These are phyloP conservation scores for Novumbra hubbsi DNA, from an alignment of 2,797 vertebrate genomes.

Conservation along the genomic window DNA sequence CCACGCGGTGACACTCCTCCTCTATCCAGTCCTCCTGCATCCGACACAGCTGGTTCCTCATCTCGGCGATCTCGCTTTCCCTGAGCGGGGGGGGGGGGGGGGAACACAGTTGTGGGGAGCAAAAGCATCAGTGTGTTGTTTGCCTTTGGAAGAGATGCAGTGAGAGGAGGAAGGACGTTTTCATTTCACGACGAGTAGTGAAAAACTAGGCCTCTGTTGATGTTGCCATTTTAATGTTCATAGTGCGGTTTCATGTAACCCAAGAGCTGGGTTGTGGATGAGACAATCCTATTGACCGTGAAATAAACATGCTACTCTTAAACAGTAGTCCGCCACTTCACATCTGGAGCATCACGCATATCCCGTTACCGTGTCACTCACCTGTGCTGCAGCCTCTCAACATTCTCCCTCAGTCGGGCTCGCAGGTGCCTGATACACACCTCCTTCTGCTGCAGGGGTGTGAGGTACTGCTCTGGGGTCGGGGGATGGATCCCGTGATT, in stretches of 20 bases:
- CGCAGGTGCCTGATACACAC: slow-evolving; percentile 94
- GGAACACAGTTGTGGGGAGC: neutral
- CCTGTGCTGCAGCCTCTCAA: slow-evolving; percentile 93
- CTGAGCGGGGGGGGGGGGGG: slow-evolving; percentile 58
- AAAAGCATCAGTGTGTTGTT: neutral
- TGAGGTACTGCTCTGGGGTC: slow-evolving; percentile 94
- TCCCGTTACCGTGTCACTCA: slow-evolving; percentile 48
- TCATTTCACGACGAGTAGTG: neutral
- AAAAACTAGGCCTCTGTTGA: neutral
- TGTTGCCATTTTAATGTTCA: neutral
- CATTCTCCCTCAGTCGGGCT: slow-evolving; percentile 88
- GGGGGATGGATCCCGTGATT: slow-evolving; percentile 95
- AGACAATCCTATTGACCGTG: neutral
- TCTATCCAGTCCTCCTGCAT: slow-evolving; percentile 99
- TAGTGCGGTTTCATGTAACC: neutral
- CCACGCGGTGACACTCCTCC: slow-evolving; percentile 95
- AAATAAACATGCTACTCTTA: neutral
- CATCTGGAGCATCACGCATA: neutral
- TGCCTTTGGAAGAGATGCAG: neutral
- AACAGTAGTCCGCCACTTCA: neutral
- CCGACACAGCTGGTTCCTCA: slow-evolving; percentile 86
- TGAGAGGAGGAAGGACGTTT: neutral
- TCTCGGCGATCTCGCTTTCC: slow-evolving; percentile 89
- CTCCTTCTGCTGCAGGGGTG: slow-evolving; percentile 97
- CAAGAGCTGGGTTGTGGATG: neutral